Conservation (phyloP, 2,797 vertebrate species). For the Thamnophis elegans region DNA sequence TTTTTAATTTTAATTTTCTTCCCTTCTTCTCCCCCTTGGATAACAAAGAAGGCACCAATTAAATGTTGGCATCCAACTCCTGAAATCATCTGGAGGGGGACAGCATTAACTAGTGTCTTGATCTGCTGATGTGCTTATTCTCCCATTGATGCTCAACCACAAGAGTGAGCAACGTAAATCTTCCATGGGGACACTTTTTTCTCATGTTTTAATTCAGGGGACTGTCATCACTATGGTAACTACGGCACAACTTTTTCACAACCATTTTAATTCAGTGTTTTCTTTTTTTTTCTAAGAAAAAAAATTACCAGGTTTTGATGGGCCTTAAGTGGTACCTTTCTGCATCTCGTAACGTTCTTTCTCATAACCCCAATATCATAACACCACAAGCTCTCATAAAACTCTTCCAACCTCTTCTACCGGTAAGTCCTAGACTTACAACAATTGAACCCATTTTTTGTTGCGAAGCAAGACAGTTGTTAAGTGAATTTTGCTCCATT, state of each 20-base stretch:
- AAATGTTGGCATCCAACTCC: slow-evolving; percentile 7
- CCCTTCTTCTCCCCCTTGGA: background rate
- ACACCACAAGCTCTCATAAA: background rate
- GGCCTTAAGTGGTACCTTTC: background rate
- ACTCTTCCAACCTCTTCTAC: background rate
- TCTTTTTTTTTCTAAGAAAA: background rate
- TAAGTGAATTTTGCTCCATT: background rate
- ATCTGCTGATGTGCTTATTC: background rate
- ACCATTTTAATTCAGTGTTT: background rate
- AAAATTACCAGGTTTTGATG: background rate
- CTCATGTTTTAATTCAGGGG: background rate
- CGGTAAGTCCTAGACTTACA: background rate
- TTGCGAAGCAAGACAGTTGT: background rate
- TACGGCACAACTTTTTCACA: background rate
- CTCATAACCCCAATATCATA: background rate
- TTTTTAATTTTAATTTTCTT: background rate
- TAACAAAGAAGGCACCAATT: slow-evolving; percentile 4
- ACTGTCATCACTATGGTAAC: background rate
- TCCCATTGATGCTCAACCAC: background rate
- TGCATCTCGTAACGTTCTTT: background rate
- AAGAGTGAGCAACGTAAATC: background rate
- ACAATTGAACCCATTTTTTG: background rate
- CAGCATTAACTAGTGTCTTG: background rate
- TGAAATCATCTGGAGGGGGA: background rate
- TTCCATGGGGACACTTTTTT: background rate